A percentile compares a stretch with the other conserved stretches of the same genome.
These are phyloP conservation scores for Montipora capricornis DNA, from an alignment of 64 coral and sea anemone genomes.

Conservation along the genomic window DNA sequence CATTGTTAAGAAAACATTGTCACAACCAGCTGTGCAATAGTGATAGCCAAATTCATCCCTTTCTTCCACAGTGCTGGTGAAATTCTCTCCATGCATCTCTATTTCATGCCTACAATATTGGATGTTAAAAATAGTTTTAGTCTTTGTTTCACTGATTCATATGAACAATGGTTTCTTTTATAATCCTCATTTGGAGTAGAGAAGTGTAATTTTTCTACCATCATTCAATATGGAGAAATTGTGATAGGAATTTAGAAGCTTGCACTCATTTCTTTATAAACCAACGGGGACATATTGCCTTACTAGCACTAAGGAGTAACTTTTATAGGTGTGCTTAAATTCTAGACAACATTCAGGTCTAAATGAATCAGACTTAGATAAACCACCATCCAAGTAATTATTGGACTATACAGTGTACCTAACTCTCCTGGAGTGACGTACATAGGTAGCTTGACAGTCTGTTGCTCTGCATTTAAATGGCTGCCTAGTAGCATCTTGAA, in stretches of 20 bases:
- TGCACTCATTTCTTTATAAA: too few relatives aligned
- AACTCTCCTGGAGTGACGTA: too few relatives aligned
- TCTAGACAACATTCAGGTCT: neutral
- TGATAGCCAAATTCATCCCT: constrained; percentile 42
- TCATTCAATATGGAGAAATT: neutral
- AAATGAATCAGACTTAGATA: neutral
- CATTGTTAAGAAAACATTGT: constrained; percentile 7
- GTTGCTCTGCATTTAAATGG: neutral
- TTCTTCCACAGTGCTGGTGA: neutral
- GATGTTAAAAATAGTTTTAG: too few relatives aligned
- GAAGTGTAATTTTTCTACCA: neutral
- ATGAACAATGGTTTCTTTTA: too few relatives aligned
- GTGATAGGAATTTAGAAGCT: too few relatives aligned
- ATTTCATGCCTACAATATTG: constrained; percentile 14
- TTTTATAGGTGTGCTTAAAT: too few relatives aligned
- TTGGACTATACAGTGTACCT: neutral
- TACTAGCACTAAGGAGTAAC: too few relatives aligned
- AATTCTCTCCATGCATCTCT: neutral
- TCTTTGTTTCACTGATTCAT: too few relatives aligned
- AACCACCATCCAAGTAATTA: neutral
- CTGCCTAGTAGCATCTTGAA: neutral
- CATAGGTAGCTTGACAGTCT: constrained; percentile 25
- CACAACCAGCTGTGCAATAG: constrained; percentile 23
- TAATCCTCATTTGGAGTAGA: neutral
- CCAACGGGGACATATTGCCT: too few relatives aligned